Conservation (phyloP, 1,140 invertebrate genomes). For the Patella vulgata region DNA sequence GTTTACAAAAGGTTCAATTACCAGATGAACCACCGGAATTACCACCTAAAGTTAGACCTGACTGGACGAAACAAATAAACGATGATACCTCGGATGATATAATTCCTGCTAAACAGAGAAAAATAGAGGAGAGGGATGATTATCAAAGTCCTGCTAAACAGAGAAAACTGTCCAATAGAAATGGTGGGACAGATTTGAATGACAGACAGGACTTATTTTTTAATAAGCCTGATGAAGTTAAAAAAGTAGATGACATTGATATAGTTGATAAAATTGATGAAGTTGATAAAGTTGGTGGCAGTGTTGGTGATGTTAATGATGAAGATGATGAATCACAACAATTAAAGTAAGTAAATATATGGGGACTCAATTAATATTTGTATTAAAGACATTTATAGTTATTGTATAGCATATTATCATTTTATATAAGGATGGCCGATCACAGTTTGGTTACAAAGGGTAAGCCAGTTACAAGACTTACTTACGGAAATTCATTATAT, state of each 20-base stretch:
- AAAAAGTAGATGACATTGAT: slow-evolving; percentile 17
- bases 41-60: too few relatives aligned
- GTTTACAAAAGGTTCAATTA: not conserved
- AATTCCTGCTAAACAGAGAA: not conserved
- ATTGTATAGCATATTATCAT: too few relatives aligned
- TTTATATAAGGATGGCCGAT: too few relatives aligned
- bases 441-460: too few relatives aligned
- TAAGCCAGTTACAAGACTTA: too few relatives aligned
- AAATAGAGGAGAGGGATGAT: not conserved
- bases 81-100: not conserved
- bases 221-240: slow-evolving; percentile 10
- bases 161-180: slow-evolving; percentile 6
- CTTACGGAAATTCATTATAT: too few relatives aligned
- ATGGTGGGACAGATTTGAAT: too few relatives aligned
- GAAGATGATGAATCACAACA: not conserved
- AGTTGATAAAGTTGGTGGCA: slow-evolving; percentile 17
- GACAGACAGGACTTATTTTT: slow-evolving; percentile 5
- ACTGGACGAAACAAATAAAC: too few relatives aligned
- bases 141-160: slow-evolving; percentile 1
- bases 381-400: slow-evolving; percentile 9
- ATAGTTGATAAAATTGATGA: slow-evolving; percentile 7
- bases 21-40: not conserved
- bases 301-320: slow-evolving; percentile 4
- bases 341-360: not conserved
- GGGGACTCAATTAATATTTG: not conserved